Conservation (phyloP, 2,797 vertebrate genomes). For the Denticeps clupeoides region DNA sequence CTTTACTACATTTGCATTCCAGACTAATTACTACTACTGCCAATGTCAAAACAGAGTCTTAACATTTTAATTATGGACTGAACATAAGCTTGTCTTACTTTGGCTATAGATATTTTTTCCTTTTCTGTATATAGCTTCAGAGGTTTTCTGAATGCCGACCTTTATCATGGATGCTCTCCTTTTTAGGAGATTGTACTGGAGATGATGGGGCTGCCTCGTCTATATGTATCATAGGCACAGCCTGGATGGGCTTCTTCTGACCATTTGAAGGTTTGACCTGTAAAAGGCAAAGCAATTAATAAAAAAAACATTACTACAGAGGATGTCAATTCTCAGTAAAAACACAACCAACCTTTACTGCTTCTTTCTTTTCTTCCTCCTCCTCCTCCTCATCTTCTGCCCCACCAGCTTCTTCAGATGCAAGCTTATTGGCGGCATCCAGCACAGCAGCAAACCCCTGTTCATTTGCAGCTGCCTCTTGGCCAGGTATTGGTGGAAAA, state of each 20-base stretch:
- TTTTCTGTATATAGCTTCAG: no score
- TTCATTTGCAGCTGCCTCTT: conserved; percentile 48
- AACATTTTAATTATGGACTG: no score
- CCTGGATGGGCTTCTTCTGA: conserved; percentile 41
- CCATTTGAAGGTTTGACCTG: conserved; percentile 36
- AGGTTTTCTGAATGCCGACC: no score
- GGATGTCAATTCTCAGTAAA: no score
- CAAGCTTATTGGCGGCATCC: conserved; percentile 69
- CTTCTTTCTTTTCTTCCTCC: conserved; percentile 29
- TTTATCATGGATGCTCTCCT: no score
- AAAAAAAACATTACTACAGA: neutral
- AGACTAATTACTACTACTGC: no score
- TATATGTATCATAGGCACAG: conserved; percentile 25
- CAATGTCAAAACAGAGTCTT: no score
- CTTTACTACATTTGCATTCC: no score
- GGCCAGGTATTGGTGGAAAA: conserved; percentile 87
- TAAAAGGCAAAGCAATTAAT: neutral
- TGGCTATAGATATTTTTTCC: no score
- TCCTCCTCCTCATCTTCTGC: conserved; percentile 57
- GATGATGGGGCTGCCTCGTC: conserved; percentile 32
- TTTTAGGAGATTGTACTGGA: conserved; percentile 32
- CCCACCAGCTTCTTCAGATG: conserved; percentile 50
- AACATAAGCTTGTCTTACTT: no score
- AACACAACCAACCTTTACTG: conserved; percentile 44
- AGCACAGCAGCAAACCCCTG: conserved; percentile 65